These are phyloP conservation scores for Molossus alvarezi DNA, from an alignment of 2,797 vertebrate species.

Conservation along the genomic window DNA sequence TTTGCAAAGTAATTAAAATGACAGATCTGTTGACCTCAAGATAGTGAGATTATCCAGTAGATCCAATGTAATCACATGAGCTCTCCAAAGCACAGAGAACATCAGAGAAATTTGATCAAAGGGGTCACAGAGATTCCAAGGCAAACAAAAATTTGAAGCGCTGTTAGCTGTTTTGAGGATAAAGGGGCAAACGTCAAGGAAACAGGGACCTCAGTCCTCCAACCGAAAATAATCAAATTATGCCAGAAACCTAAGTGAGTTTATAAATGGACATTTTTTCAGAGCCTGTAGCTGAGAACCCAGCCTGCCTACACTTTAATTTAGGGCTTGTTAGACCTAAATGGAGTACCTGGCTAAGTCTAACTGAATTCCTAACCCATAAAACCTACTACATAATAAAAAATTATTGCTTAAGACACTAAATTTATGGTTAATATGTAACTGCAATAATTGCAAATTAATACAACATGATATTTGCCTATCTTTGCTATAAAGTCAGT, in stretches of 20 bases:
- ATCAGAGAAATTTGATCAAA: background rate
- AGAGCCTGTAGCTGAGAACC: background rate
- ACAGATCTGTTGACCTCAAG: background rate
- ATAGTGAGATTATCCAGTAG: background rate
- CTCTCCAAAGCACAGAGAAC: background rate
- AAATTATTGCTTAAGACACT: background rate
- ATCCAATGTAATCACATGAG: background rate
- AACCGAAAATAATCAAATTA: background rate
- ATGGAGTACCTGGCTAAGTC: background rate
- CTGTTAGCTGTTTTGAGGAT: background rate
- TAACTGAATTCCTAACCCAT: background rate
- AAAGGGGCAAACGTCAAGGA: background rate
- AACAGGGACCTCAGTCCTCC: background rate
- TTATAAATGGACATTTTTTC: background rate
- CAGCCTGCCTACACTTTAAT: background rate
- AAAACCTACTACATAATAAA: background rate
- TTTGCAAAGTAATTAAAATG: background rate
- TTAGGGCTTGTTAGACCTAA: background rate
- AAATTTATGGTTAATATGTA: background rate
- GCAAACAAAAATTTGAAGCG: background rate
- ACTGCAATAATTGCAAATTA: background rate
- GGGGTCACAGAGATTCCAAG: background rate
- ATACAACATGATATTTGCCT: background rate
- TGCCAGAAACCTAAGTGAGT: background rate
- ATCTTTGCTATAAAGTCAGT: background rate